phyloP scores from a whole-genome alignment of 2,113 vertebrate genomes.

The Toxostoma redivivum region DNA sequence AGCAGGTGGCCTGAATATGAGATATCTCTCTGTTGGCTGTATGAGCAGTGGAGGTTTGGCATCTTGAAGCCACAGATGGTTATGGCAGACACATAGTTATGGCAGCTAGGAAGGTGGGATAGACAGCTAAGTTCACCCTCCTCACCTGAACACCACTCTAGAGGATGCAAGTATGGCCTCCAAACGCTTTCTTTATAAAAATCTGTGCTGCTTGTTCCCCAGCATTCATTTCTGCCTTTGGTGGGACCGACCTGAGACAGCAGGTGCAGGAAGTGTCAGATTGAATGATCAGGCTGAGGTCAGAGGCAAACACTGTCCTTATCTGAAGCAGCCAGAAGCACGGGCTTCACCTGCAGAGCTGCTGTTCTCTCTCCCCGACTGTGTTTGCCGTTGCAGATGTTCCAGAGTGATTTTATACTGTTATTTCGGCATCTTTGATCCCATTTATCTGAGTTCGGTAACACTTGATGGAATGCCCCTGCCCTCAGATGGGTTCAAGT shows the following conservation, averaged over 20 bases:
- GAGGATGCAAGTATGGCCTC: not conserved
- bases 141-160: not conserved
- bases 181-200: not conserved
- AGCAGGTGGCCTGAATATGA: not conserved
- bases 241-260: not conserved
- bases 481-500: not conserved
- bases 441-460: conserved; percentile 5
- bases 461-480: not conserved
- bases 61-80: not conserved
- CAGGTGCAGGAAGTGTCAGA: not conserved
- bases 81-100: no score
- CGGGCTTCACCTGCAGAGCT: not conserved
- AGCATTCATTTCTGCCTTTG: not conserved
- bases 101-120: not conserved
- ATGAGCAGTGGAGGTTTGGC: not conserved
- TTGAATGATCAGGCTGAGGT: not conserved
- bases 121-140: not conserved
- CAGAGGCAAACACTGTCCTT: not conserved
- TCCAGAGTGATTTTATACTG: not conserved
- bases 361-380: not conserved
- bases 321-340: not conserved
- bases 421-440: conserved; percentile 35
- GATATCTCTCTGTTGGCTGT: not conserved
- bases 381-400: not conserved
- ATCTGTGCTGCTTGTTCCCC: not conserved